Evolutionary conservation across 1,140 invertebrate species (phyloP).

Genomic region (Proales similis): DNA sequence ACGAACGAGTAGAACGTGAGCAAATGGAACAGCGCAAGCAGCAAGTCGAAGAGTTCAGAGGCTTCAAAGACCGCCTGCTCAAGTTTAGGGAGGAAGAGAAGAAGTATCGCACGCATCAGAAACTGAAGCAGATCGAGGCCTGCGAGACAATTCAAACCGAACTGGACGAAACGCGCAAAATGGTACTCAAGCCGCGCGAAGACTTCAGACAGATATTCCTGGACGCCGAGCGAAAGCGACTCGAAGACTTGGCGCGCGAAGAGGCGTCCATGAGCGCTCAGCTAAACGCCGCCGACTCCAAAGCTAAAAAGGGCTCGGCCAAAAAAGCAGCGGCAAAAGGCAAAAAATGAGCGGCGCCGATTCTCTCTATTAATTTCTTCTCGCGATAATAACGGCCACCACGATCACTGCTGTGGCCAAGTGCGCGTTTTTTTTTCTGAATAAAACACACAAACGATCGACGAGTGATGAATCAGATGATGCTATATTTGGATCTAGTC

Average conservation of each 20-base stretch:
- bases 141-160: slow-evolving; percentile 38
- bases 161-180: slow-evolving; percentile 45
- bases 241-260: slow-evolving; percentile 46
- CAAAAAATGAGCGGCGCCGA: too few relatives aligned
- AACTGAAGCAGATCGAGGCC: slow-evolving; percentile 34
- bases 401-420: too few relatives aligned
- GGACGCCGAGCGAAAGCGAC: slow-evolving; percentile 45
- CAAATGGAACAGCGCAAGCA: slow-evolving; percentile 3
- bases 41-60: slow-evolving; percentile 8
- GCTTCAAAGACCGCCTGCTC: slow-evolving; percentile 16
- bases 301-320: slow-evolving; percentile 46
- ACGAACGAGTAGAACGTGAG: slow-evolving; percentile 19
- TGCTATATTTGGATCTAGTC: too few relatives aligned
- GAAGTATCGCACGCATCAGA: slow-evolving; percentile 29
- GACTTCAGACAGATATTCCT: slow-evolving; percentile 49
- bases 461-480: too few relatives aligned
- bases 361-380: too few relatives aligned
- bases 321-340: too few relatives aligned
- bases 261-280: slow-evolving; percentile 45
- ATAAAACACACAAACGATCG: too few relatives aligned
- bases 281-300: slow-evolving; percentile 44
- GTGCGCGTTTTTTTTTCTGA: too few relatives aligned
- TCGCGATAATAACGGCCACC: too few relatives aligned
- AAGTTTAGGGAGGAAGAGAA: slow-evolving; percentile 14
- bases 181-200: slow-evolving; percentile 46